A percentile compares a stretch with the other conserved stretches of the same genome.
Conservation (phyloP, 2,113 vertebrate species). For the Asarcornis scutulata region DNA sequence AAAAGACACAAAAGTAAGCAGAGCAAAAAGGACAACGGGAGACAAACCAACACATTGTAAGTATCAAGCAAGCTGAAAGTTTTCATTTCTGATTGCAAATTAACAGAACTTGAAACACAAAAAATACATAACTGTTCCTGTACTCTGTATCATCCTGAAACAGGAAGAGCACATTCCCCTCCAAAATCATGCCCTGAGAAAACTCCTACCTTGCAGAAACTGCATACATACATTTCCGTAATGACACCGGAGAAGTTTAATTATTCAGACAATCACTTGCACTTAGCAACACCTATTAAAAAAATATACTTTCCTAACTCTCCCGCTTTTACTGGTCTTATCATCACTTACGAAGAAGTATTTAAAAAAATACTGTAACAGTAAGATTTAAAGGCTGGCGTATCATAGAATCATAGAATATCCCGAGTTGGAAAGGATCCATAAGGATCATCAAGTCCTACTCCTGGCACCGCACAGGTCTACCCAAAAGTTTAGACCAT, state of each 20-base stretch:
- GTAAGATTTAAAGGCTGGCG: neutral
- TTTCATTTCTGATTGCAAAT: neutral
- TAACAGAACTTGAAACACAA: neutral
- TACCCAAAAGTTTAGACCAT: no score
- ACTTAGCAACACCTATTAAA: neutral
- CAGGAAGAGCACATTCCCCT: neutral
- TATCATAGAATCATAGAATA: neutral
- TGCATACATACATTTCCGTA: neutral
- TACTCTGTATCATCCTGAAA: neutral
- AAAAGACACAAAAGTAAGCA: neutral
- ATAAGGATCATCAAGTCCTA: no score
- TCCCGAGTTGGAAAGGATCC: no score
- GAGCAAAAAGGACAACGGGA: neutral
- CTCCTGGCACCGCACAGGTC: no score
- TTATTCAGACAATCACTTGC: neutral
- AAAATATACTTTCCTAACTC: neutral
- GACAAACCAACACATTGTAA: neutral
- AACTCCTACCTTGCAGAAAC: neutral
- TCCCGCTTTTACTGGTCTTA: neutral
- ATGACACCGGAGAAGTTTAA: neutral
- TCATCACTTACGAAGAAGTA: neutral
- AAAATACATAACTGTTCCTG: neutral
- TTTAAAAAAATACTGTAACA: neutral
- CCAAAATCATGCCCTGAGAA: neutral
- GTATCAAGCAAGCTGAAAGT: rapidly evolving